These are phyloP conservation scores for Cyclophora punctaria DNA, from an alignment of 2,888 invertebrate species.

Conservation along the genomic window DNA sequence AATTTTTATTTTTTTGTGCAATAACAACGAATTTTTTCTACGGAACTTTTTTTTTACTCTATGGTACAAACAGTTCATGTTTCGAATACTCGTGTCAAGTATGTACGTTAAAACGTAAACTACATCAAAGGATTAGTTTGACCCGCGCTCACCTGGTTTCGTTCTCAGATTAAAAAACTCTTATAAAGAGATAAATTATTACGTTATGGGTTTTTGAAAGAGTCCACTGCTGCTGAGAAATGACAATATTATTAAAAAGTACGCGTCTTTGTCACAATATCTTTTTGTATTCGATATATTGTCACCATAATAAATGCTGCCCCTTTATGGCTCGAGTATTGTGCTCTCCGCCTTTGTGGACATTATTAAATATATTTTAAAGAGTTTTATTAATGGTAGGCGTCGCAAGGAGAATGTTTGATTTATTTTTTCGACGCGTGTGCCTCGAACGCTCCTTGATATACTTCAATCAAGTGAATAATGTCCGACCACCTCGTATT, in stretches of 20 bases:
- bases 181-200: conserved; percentile 76
- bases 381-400: conserved; percentile 75
- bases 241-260: conserved; percentile 76
- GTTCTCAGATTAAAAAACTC: conserved; percentile 62
- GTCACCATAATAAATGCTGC: conserved; percentile 74
- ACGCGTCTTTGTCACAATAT: conserved; percentile 74
- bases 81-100: conserved; percentile 7
- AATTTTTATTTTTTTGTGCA: conserved; percentile 51
- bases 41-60: conserved; percentile 6
- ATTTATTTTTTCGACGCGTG: conserved; percentile 76
- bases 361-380: conserved; percentile 76
- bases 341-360: conserved; percentile 69
- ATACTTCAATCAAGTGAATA: conserved; percentile 56
- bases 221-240: conserved; percentile 75
- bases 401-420: conserved; percentile 65
- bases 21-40: conserved; percentile 39
- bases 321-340: conserved; percentile 69
- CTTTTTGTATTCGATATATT: conserved; percentile 75
- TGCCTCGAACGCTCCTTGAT: conserved; percentile 51
- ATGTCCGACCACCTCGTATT: conserved; percentile 18
- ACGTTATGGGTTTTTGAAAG: conserved; percentile 74
- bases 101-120: conserved; percentile 14
- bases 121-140: conserved; percentile 22
- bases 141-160: conserved; percentile 69
- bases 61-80: conserved; percentile 10